Evolutionary conservation across 2,797 vertebrate genomes (phyloP), one percentile per base, ranked within the genome.

Genomic region (Etheostoma perlongum): DNA sequence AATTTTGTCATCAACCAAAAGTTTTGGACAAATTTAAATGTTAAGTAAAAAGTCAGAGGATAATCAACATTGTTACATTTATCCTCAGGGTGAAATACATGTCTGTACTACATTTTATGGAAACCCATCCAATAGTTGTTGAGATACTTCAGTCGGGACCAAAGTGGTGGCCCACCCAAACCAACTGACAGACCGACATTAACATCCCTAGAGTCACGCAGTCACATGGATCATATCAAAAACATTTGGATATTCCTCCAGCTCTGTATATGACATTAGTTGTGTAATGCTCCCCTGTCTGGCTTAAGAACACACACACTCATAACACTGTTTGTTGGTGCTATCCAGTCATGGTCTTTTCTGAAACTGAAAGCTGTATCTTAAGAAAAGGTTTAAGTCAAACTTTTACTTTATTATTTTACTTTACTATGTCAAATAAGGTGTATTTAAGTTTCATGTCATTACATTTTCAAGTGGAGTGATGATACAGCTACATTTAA

Each of bases 401-500:
- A 63, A 55, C 52, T 42, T 62, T 11, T 40, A 40, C 36, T 11
- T 27, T 27, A 27, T 4, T 27, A 27, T 27, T 27, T 27, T 27
- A 27, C 27, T 27, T 27, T 11, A 40, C 36, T 19, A 60, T 59
- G 18, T 27, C 18, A 70, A 19, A 67, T 49, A 49, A 74, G 33
- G 63, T 40, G 23, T 19, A n/a, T 48, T 72, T 25, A 76, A 44
- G 3, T 49, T 61, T 51, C 21, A 52, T 25, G 10, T 6, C 13
- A 15, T 48, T 49, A 46, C n/a, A 46, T 57, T 76, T 25, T 76
- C 1, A 69, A 54, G 49, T 67, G 27, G 30, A 66, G 13, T 27
- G 36, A 67, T 74, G 60, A 57, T 47, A 15, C 19, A 72, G 69
- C 62, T 52, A 8, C 36, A 42, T 82, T 78, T 76, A 46, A 12